Conservation (phyloP, 2,113 vertebrate species). For the Callithrix jacchus region DNA sequence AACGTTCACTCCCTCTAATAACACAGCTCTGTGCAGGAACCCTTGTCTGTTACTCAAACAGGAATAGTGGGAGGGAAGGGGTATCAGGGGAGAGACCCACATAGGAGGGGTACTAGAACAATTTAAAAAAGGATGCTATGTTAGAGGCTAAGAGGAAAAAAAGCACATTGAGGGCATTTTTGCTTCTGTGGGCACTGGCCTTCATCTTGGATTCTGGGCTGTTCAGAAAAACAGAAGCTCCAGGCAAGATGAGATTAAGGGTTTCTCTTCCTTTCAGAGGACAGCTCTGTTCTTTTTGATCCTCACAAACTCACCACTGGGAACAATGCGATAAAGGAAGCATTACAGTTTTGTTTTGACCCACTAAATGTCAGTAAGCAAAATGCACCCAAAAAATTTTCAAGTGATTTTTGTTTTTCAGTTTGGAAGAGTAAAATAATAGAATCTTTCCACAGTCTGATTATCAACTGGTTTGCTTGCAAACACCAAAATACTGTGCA, state of each 20-base stretch:
- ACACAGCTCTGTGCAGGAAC: background rate
- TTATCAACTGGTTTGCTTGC: conserved; percentile 3
- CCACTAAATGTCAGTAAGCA: conserved; percentile 60
- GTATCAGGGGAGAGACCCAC: too few relatives aligned
- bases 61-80: background rate
- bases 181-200: background rate
- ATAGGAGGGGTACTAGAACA: background rate
- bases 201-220: background rate
- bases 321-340: background rate
- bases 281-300: background rate
- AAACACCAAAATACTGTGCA: conserved; percentile 6
- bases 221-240: background rate
- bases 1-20: too few relatives aligned
- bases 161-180: background rate
- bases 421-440: conserved; percentile 35
- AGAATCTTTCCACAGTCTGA: conserved; percentile 12
- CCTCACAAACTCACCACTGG: background rate
- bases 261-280: background rate
- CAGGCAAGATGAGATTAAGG: background rate
- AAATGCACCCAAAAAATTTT: conserved; percentile 52
- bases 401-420: conserved; percentile 49
- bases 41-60: background rate
- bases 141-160: background rate
- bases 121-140: background rate
- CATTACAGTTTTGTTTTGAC: background rate